Percentiles rank a stretch among this genome's conserved stretches.
phyloP scores from a whole-genome alignment of 2,113 vertebrate species.

The Archocentrus centrarchus region DNA sequence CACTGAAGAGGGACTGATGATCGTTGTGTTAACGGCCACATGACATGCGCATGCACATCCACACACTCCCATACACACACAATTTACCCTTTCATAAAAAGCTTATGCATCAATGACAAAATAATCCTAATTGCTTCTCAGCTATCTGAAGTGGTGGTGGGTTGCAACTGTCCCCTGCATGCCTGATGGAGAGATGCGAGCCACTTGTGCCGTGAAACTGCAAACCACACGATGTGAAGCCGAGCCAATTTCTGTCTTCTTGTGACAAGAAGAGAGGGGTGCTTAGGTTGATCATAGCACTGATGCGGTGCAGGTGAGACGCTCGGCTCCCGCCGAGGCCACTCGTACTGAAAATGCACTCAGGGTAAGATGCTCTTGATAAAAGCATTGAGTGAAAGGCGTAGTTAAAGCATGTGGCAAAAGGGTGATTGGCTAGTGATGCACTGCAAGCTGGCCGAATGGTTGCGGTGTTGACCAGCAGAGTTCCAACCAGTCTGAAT shows the following conservation, averaged over 20 bases:
- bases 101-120: slow-evolving; percentile 71
- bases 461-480: slow-evolving; percentile 56
- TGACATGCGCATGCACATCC: slow-evolving; percentile 56
- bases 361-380: slow-evolving; percentile 49
- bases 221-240: slow-evolving; percentile 40
- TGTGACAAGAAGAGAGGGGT: slow-evolving; percentile 54
- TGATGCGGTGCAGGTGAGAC: slow-evolving; percentile 46
- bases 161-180: slow-evolving; percentile 48
- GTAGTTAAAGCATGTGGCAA: slow-evolving; percentile 52
- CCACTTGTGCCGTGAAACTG: slow-evolving; percentile 43
- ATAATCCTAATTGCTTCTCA: slow-evolving; percentile 66
- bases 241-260: slow-evolving; percentile 50
- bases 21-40: slow-evolving; percentile 19
- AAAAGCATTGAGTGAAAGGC: slow-evolving; percentile 42
- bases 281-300: slow-evolving; percentile 37
- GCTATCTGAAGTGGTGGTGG: slow-evolving; percentile 49
- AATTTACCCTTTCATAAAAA: slow-evolving; percentile 65
- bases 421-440: slow-evolving; percentile 44
- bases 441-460: slow-evolving; percentile 50
- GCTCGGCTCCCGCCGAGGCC: slow-evolving; percentile 34
- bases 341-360: slow-evolving; percentile 43
- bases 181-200: slow-evolving; percentile 61
- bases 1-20: slow-evolving; percentile 16
- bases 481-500: slow-evolving; percentile 58
- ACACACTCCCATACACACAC: slow-evolving; percentile 31